These are phyloP conservation scores for Murina feae DNA, from an alignment of 2,113 vertebrate species.

Conservation along the genomic window DNA sequence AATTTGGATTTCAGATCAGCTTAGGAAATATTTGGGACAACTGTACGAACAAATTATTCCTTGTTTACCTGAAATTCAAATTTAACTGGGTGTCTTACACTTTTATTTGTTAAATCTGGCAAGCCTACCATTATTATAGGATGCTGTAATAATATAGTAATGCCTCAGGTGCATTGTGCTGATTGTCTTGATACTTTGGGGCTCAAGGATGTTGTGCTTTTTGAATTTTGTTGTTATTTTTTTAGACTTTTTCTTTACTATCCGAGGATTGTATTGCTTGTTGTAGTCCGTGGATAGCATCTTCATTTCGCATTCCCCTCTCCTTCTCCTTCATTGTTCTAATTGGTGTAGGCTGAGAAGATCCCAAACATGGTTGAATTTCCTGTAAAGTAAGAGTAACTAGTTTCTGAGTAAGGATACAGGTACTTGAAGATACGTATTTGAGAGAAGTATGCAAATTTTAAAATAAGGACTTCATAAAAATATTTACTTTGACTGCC, in stretches of 20 bases:
- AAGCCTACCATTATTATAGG: not conserved
- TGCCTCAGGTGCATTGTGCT: not conserved
- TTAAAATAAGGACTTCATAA: slow-evolving; percentile 28
- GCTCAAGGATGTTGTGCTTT: not conserved
- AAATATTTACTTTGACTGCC: slow-evolving; percentile 22
- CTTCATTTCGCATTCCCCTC: not conserved
- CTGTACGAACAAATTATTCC: not conserved
- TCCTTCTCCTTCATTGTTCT: slow-evolving; percentile 23
- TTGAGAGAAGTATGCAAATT: slow-evolving; percentile 1
- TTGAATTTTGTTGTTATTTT: not conserved
- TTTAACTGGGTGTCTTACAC: not conserved
- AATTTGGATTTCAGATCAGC: slow-evolving; percentile 30
- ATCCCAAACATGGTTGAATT: not conserved
- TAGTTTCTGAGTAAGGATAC: not conserved
- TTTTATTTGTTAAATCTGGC: slow-evolving; percentile 35
- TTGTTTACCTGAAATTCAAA: slow-evolving; percentile 39
- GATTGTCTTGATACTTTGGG: not conserved
- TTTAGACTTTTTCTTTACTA: not conserved
- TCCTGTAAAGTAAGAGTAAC: slow-evolving; percentile 16
- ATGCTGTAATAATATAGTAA: not conserved
- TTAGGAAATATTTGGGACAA: not conserved
- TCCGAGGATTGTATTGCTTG: not conserved
- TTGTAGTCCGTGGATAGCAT: not conserved
- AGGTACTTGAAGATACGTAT: not conserved
- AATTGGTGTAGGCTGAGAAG: not conserved